phyloP scores from a whole-genome alignment of 1,140 invertebrate species.

The Atta cephalotes region DNA sequence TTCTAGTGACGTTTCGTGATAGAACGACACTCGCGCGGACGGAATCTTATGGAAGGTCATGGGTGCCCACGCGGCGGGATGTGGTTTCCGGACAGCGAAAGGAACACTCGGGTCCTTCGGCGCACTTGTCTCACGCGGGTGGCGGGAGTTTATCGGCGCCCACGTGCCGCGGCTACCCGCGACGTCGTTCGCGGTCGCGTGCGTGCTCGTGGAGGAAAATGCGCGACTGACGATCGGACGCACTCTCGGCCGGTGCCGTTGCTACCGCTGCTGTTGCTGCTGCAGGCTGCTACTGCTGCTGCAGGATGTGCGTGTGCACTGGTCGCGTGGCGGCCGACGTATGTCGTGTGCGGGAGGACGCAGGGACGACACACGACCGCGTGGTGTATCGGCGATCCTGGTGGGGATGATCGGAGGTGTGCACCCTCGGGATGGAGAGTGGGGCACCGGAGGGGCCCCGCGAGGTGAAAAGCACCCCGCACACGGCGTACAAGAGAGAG shows the following conservation, averaged over 20 bases:
- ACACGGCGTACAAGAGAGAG: constrained; percentile 24
- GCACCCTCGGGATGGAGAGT: constrained; percentile 44
- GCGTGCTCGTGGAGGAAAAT: constrained; percentile 53
- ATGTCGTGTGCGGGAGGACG: constrained; percentile 85
- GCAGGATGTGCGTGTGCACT: constrained; percentile 81
- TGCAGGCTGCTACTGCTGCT: background rate
- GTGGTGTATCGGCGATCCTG: constrained; percentile 62
- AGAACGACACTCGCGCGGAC: background rate
- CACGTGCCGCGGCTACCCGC: constrained; percentile 69
- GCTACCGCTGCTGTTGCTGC: background rate
- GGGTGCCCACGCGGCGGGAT: background rate
- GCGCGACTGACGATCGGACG: constrained; percentile 9
- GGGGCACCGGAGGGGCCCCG: constrained; percentile 44
- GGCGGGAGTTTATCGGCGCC: constrained; percentile 43
- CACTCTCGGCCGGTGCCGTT: constrained; percentile 31
- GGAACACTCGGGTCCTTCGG: constrained; percentile 38
- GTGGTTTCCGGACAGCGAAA: constrained; percentile 22
- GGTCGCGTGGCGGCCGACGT: constrained; percentile 86
- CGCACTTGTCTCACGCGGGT: constrained; percentile 56
- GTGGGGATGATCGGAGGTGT: constrained; percentile 71
- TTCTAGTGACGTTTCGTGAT: background rate
- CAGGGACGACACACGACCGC: constrained; percentile 84
- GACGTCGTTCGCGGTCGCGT: constrained; percentile 66
- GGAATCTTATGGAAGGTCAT: background rate
- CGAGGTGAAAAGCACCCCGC: constrained; percentile 64